Percentiles rank a stretch among this genome's conserved stretches.
phyloP scores from a whole-genome alignment of 2,113 vertebrate genomes.

The Promerops cafer region DNA sequence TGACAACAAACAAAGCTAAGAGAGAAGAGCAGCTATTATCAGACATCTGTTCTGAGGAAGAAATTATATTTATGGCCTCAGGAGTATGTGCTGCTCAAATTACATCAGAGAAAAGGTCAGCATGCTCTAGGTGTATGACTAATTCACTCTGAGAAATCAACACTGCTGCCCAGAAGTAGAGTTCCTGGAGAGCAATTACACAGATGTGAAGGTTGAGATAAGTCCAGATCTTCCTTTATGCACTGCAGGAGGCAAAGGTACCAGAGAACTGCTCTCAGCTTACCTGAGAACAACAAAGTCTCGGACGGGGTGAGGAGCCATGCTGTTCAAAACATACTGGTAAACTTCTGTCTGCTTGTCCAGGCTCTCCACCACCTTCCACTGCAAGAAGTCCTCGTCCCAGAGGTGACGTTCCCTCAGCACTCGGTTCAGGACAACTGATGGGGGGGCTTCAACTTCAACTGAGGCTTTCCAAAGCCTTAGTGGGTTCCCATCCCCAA shows the following conservation, averaged over 20 bases:
- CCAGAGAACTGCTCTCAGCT: not conserved
- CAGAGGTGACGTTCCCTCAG: conserved; percentile 94
- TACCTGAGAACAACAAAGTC: conserved; percentile 94
- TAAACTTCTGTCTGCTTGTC: conserved; percentile 94
- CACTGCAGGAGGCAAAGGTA: not conserved
- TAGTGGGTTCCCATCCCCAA: conserved; percentile 90
- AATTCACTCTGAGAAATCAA: conserved; percentile 17
- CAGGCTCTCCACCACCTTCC: conserved; percentile 89
- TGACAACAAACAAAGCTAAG: conserved; percentile 43
- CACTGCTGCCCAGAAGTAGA: not conserved
- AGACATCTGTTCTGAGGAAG: conserved; percentile 40
- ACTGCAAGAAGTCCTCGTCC: conserved; percentile 94
- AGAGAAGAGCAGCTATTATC: conserved; percentile 29
- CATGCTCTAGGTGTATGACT: not conserved
- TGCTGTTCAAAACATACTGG: conserved; percentile 89
- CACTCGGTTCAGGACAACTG: conserved; percentile 90
- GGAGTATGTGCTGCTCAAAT: conserved; percentile 13
- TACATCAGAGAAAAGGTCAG: conserved; percentile 4
- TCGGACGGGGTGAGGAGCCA: conserved; percentile 91
- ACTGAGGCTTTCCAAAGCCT: conserved; percentile 88
- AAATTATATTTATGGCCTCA: conserved; percentile 35
- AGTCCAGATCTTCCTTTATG: not conserved
- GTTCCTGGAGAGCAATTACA: not conserved
- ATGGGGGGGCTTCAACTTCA: conserved; percentile 93
- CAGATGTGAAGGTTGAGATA: not conserved